A percentile compares a stretch with the other conserved stretches of the same genome.
phyloP scores from a whole-genome alignment of 2,113 vertebrate species.

The Xyrauchen texanus region DNA sequence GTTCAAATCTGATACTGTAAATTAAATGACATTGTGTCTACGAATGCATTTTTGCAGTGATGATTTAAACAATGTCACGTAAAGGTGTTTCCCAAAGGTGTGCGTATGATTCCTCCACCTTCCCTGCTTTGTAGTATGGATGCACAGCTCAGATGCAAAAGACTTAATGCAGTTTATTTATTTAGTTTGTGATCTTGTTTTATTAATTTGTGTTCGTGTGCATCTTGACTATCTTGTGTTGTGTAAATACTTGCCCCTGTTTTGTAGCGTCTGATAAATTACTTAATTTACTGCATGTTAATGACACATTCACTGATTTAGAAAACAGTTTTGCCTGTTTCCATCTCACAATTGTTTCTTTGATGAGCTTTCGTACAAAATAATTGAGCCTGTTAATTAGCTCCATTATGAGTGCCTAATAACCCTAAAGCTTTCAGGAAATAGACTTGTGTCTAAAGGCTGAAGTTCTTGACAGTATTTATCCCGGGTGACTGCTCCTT shows the following conservation, averaged over 20 bases:
- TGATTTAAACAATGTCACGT: too few relatives aligned
- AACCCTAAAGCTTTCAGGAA: slow-evolving; percentile 57
- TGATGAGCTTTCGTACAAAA: slow-evolving; percentile 63
- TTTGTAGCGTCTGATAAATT: slow-evolving; percentile 46
- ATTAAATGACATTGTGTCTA: not conserved
- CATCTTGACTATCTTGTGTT: slow-evolving; percentile 23
- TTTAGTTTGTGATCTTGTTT: slow-evolving; percentile 33
- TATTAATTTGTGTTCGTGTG: slow-evolving; percentile 25
- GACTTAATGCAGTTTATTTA: slow-evolving; percentile 4
- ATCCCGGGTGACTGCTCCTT: slow-evolving; percentile 33
- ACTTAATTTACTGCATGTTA: slow-evolving; percentile 59
- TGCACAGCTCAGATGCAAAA: slow-evolving; percentile 7
- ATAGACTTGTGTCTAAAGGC: slow-evolving; percentile 52
- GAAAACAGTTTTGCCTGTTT: slow-evolving; percentile 57
- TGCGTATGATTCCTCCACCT: slow-evolving; percentile 26
- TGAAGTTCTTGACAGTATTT: slow-evolving; percentile 49
- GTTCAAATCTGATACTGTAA: not conserved
- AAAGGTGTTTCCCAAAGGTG: slow-evolving; percentile 33
- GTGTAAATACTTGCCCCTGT: slow-evolving; percentile 40
- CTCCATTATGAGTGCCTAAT: slow-evolving; percentile 60
- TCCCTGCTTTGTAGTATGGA: not conserved
- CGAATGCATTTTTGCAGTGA: not conserved
- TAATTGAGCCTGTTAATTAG: slow-evolving; percentile 67
- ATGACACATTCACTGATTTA: slow-evolving; percentile 61
- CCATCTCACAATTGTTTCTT: slow-evolving; percentile 59